These are phyloP conservation scores for Paedocypris sp. DNA, from an alignment of 2,113 vertebrate genomes.

Conservation along the genomic window DNA sequence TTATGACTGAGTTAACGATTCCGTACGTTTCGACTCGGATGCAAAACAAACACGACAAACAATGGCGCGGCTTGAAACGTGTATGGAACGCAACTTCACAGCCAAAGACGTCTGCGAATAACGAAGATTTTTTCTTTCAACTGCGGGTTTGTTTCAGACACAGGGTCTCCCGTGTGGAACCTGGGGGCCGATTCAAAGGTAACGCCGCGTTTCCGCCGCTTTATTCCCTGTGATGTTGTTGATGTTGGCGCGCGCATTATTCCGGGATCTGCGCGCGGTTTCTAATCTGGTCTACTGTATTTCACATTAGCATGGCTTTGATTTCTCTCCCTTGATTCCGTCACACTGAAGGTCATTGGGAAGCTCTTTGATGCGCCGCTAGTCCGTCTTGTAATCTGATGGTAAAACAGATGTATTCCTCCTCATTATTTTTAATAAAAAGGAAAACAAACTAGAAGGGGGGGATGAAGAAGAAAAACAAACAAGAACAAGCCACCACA, in stretches of 20 bases:
- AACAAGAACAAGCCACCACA: background rate
- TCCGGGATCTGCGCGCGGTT: conserved; percentile 9
- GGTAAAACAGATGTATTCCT: conserved; percentile 15
- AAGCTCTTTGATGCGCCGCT: background rate
- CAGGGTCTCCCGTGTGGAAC: background rate
- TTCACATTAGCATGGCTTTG: conserved; percentile 29
- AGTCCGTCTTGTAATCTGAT: conserved; percentile 8
- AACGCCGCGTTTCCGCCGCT: conserved; percentile 10
- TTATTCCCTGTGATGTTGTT: conserved; percentile 17
- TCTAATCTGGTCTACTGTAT: conserved; percentile 13
- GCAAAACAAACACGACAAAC: background rate
- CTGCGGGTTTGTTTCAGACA: background rate
- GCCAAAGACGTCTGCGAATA: background rate
- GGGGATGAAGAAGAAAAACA: background rate
- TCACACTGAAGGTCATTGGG: conserved; percentile 22
- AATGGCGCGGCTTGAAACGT: conserved; percentile 15
- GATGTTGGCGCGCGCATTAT: conserved; percentile 8
- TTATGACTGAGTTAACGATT: too few species aligned
- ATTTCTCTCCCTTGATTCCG: conserved; percentile 16
- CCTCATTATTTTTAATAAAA: conserved; percentile 21
- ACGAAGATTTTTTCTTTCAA: background rate
- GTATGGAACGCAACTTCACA: background rate
- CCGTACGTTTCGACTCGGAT: too few species aligned
- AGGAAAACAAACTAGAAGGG: background rate
- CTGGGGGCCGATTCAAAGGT: background rate